Conservation (phyloP, 1,140 invertebrate species). For the Argopecten irradians region DNA sequence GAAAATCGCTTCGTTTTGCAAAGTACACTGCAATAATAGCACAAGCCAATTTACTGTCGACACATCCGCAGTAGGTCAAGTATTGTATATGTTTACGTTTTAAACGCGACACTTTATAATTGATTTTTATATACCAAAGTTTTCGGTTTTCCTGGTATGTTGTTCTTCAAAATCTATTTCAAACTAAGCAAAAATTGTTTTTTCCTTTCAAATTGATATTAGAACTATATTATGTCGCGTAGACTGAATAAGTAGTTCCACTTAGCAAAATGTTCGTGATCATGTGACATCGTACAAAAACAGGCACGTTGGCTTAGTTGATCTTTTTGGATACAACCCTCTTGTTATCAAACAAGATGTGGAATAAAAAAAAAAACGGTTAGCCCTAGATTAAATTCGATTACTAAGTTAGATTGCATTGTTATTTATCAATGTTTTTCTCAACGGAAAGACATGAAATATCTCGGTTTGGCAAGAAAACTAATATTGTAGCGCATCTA, state of each 20-base stretch:
- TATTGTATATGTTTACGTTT: neutral
- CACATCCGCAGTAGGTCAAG: neutral
- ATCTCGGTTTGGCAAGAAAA: no score
- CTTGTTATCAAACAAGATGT: no score
- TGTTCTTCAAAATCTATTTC: neutral
- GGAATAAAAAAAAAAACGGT: no score
- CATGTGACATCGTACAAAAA: slow-evolving; percentile 21
- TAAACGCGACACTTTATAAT: neutral
- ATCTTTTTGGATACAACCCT: no score
- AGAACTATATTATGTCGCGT: slow-evolving; percentile 9
- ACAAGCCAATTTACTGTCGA: neutral
- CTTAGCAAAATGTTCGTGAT: neutral
- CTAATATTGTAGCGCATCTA: no score
- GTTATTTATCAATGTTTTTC: no score
- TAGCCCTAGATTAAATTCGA: no score
- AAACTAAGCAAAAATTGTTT: neutral
- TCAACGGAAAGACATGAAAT: no score
- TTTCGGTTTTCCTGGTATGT: neutral
- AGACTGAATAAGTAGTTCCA: neutral
- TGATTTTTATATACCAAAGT: neutral
- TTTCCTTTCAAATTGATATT: neutral
- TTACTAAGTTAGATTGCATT: no score
- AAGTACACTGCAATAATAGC: slow-evolving; percentile 15
- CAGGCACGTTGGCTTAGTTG: no score
- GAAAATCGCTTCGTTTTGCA: slow-evolving; percentile 2